phyloP scores from a whole-genome alignment of 2,888 invertebrate species.

The Trypoxylon attenuatum region DNA sequence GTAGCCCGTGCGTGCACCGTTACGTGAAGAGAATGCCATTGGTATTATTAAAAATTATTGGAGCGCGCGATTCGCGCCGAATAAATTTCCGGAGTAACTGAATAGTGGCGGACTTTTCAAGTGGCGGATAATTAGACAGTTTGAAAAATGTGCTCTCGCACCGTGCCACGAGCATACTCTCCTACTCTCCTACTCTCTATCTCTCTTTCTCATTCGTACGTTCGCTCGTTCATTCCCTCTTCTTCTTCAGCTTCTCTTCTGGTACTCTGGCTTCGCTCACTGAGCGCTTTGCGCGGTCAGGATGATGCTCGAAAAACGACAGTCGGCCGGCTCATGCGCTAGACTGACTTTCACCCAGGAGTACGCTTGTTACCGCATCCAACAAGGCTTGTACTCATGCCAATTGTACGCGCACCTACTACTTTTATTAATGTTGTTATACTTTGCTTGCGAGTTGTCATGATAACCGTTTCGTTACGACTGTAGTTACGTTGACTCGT shows the following conservation, averaged over 20 bases:
- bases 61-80: conserved; percentile 29
- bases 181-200: background rate
- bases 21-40: conserved; percentile 24
- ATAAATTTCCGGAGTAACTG: conserved; percentile 51
- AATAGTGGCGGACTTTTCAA: conserved; percentile 43
- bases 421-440: too few relatives aligned
- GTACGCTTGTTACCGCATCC: too few relatives aligned
- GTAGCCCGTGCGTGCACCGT: background rate
- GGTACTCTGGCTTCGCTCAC: conserved; percentile 18
- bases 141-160: conserved; percentile 52
- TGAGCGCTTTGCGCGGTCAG: conserved; percentile 3
- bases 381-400: background rate
- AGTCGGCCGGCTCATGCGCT: too few relatives aligned
- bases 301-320: conserved; percentile 30
- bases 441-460: too few relatives aligned
- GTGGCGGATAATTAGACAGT: conserved; percentile 53
- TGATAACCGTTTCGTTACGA: too few relatives aligned
- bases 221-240: background rate
- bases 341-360: too few relatives aligned
- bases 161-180: conserved; percentile 2
- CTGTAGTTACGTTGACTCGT: too few relatives aligned
- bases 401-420: too few relatives aligned
- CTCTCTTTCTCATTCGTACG: too few relatives aligned
- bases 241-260: background rate
- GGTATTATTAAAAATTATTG: conserved; percentile 52